Evolutionary conservation across 1,140 invertebrate species (phyloP).

Genomic region (Agrilus planipennis): DNA sequence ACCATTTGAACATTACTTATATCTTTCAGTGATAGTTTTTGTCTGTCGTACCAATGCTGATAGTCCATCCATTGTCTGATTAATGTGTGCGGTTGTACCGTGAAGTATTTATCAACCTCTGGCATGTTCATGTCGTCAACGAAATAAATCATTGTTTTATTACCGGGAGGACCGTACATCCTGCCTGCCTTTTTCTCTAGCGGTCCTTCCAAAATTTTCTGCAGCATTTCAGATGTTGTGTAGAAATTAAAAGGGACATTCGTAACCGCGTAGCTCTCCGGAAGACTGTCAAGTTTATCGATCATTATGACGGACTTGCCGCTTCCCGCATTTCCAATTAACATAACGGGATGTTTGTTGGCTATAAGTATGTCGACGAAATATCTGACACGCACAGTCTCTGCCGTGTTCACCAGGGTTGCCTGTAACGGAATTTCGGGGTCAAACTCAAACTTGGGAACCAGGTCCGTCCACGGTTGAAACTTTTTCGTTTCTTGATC

Average conservation of each 20-base stretch:
- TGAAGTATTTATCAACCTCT: constrained; percentile 89
- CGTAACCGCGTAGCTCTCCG: constrained; percentile 68
- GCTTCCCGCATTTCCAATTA: constrained; percentile 78
- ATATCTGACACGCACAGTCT: constrained; percentile 79
- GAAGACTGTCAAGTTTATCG: constrained; percentile 63
- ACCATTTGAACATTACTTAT: constrained; percentile 91
- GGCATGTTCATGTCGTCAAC: constrained; percentile 97
- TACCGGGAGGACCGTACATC: constrained; percentile 86
- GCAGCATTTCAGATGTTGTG: constrained; percentile 89
- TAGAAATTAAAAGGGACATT: constrained; percentile 95
- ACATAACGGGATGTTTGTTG: constrained; percentile 74
- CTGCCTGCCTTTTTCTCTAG: constrained; percentile 91
- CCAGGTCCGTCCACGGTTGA: constrained; percentile 70
- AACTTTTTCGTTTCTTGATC: constrained; percentile 77
- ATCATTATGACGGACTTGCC: constrained; percentile 80
- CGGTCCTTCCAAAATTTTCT: constrained; percentile 81
- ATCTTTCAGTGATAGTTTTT: constrained; percentile 78
- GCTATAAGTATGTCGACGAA: constrained; percentile 81
- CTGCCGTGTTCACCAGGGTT: constrained; percentile 74
- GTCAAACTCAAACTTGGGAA: constrained; percentile 68
- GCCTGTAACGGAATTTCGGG: constrained; percentile 67
- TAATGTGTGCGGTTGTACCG: constrained; percentile 89
- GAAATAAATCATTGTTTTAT: constrained; percentile 85
- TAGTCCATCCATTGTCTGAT: constrained; percentile 93
- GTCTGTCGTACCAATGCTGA: constrained; percentile 83